A percentile compares a stretch with the other conserved stretches of the same genome.
Conservation (phyloP, 2,113 vertebrate genomes). For the Trinectes maculatus region DNA sequence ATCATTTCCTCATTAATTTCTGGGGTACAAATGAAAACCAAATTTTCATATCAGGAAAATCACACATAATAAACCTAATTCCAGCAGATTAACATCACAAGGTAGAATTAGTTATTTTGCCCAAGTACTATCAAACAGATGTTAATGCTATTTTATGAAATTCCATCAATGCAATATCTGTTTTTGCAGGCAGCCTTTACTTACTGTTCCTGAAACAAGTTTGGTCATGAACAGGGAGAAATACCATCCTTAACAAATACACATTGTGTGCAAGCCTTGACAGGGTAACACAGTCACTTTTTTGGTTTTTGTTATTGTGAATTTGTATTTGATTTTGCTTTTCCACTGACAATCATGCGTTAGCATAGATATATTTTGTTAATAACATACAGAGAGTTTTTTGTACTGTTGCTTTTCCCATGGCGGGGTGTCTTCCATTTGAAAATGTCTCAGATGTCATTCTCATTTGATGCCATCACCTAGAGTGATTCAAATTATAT, state of each 20-base stretch:
- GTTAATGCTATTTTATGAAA: background rate
- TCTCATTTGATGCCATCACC: constrained; percentile 34
- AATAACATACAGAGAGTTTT: constrained; percentile 36
- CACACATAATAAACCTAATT: too few species aligned
- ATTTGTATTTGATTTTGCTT: constrained; percentile 57
- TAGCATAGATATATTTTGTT: constrained; percentile 55
- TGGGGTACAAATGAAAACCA: background rate
- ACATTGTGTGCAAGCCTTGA: constrained; percentile 31
- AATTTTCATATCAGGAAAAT: too few species aligned
- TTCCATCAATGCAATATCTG: background rate
- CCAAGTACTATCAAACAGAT: too few species aligned
- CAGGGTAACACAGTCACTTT: constrained; percentile 53
- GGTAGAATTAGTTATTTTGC: too few species aligned
- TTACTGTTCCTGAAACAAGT: background rate
- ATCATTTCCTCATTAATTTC: background rate
- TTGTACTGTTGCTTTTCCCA: constrained; percentile 29
- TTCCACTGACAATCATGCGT: constrained; percentile 75
- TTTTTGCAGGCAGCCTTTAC: constrained; percentile 10
- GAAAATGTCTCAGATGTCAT: constrained; percentile 32
- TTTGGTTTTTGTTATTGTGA: constrained; percentile 46
- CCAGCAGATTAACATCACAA: too few species aligned
- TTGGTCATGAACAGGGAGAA: background rate
- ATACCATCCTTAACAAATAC: constrained; percentile 9
- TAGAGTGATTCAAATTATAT: constrained; percentile 41
- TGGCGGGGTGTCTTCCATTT: constrained; percentile 34